Evolutionary conservation across 2,888 invertebrate species (phyloP), one percentile per base, ranked within the genome.

Genomic region (Atherix ibis): DNA sequence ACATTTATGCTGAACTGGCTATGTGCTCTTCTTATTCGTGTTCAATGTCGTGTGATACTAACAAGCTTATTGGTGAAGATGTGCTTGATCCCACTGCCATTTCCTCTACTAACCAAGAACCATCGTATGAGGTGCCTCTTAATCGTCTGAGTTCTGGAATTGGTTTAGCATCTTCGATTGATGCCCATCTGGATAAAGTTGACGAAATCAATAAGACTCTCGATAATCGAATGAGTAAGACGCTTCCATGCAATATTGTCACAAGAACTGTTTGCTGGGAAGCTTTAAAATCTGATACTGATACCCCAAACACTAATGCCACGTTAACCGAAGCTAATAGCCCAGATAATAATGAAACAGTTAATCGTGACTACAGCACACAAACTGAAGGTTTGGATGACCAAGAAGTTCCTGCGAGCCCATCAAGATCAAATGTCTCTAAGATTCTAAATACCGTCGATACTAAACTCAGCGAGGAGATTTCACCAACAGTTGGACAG

Each of bases 141-240:
- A 8, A 6, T 10, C 22, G 6, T 8, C 6, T 22, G 6, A 22
- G 6, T 6, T 5, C 5, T 19, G 19, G 9, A 6, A 19, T 19
- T 19, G 19, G 9, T 19, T 19, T 19, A 19, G 9, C n/a, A n/a
- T 51, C 44, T 31, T 59, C 61, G 2, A 56, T 62, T 14, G 59
- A 59, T 47, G 54, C 51, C 1, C 56, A 58, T 38, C 40, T 60
- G 19, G 58, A 62, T 40, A 52, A 46, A 38, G 61, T 61, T 28
- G 60, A 62, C 39, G 53, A 53, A 31, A 43, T 61, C 0, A 58
- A 62, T 43, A 52, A 58, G 6, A 48, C 44, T 3, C 37, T 59
- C 12, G 62, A 60, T 29, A 50, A 58, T 47, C 56, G 57, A 13
- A 37, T 58, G 16, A 55, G 50, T 38, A 48, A 53, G n/a, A 46